phyloP scores from a whole-genome alignment of 1,140 invertebrate species.

The Aphelinus atriplicis region DNA sequence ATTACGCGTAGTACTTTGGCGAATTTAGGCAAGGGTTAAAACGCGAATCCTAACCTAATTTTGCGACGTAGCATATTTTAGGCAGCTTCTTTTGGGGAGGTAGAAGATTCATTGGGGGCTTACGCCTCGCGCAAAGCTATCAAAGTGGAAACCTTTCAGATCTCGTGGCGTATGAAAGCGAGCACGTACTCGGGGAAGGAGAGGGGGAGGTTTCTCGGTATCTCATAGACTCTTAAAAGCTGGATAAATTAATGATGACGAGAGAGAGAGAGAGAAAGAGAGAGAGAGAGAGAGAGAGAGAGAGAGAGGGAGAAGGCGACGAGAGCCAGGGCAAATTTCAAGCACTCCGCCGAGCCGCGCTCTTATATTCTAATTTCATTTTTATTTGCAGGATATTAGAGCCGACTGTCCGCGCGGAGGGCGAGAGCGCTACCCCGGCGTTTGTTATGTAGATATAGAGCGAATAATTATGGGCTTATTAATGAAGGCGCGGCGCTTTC shows the following conservation, averaged over 20 bases:
- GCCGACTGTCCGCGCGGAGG: background rate
- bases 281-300: background rate
- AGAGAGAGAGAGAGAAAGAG: background rate
- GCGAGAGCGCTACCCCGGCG: too few species aligned
- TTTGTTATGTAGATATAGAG: background rate
- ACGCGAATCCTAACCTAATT: too few species aligned
- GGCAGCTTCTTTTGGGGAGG: too few species aligned
- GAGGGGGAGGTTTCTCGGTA: constrained; percentile 2
- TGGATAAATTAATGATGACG: constrained; percentile 38
- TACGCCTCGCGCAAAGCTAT: constrained; percentile 3
- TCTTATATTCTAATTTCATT: constrained; percentile 4
- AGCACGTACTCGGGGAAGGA: background rate
- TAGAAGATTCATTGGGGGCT: too few species aligned
- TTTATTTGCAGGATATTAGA: background rate
- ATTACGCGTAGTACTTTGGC: too few species aligned
- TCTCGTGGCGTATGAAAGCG: constrained; percentile 31
- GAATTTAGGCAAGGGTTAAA: too few species aligned
- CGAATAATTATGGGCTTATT: constrained; percentile 7
- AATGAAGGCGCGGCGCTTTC: background rate
- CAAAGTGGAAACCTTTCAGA: constrained; percentile 39
- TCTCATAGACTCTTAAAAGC: constrained; percentile 28
- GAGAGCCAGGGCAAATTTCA: constrained; percentile 6
- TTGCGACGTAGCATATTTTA: too few species aligned
- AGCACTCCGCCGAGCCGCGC: constrained; percentile 9
- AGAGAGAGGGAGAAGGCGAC: background rate